A percentile compares a stretch with the other conserved stretches of the same genome.
These are phyloP conservation scores for Laothoe populi DNA, from an alignment of 2,888 invertebrate genomes.

Conservation along the genomic window DNA sequence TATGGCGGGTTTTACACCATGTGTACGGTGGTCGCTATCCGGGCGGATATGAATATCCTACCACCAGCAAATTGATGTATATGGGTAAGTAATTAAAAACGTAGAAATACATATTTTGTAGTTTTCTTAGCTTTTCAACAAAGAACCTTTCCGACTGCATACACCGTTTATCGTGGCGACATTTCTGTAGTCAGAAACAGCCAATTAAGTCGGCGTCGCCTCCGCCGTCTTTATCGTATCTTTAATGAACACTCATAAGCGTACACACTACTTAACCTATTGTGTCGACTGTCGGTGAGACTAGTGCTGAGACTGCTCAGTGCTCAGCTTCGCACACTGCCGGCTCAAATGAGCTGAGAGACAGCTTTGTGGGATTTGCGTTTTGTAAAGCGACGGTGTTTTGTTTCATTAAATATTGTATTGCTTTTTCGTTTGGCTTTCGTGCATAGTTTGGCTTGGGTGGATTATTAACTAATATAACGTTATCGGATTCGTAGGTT, in stretches of 20 bases:
- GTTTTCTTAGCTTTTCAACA: background rate
- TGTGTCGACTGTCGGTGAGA: slow-evolving; percentile 54
- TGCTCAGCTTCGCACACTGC: slow-evolving; percentile 43
- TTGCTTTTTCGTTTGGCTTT: no score
- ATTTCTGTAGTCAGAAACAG: slow-evolving; percentile 55
- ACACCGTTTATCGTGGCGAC: slow-evolving; percentile 23
- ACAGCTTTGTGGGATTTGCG: slow-evolving; percentile 68
- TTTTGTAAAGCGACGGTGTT: slow-evolving; percentile 48
- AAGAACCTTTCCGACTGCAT: slow-evolving; percentile 16
- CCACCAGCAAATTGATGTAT: no score
- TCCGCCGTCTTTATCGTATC: slow-evolving; percentile 82
- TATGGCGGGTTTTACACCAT: no score
- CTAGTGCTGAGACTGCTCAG: slow-evolving; percentile 40
- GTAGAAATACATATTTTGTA: background rate
- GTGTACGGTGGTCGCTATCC: no score
- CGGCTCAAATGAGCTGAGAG: slow-evolving; percentile 57
- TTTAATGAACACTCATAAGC: slow-evolving; percentile 84
- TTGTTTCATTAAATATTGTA: slow-evolving; percentile 27
- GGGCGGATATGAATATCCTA: no score
- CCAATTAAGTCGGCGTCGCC: slow-evolving; percentile 68
- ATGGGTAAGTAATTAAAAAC: no score
- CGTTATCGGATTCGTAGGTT: no score
- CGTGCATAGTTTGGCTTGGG: background rate
- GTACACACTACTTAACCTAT: slow-evolving; percentile 72
- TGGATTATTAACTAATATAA: no score